phyloP scores from a whole-genome alignment of 2,797 vertebrate species.

The Sebastiscus tertius region DNA sequence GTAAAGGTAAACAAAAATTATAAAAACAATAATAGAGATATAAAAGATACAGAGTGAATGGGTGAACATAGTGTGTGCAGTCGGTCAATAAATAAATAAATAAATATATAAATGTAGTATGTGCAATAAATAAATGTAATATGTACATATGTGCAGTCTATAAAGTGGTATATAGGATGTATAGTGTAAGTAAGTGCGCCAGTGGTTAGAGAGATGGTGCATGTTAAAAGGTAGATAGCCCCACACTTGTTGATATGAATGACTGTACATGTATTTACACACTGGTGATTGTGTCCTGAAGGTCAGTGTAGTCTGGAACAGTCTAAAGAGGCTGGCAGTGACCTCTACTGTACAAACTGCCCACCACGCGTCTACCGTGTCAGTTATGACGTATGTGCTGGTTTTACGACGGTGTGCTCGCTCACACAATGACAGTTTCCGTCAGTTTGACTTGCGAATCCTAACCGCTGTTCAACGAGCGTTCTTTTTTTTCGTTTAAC shows the following conservation, averaged over 20 bases:
- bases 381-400: conserved; percentile 56
- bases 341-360: conserved; percentile 60
- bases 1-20: no score
- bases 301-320: conserved; percentile 35
- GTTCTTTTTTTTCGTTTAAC: conserved; percentile 25
- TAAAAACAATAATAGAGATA: no score
- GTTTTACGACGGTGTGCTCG: conserved; percentile 82
- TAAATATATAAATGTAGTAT: no score
- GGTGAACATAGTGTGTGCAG: no score
- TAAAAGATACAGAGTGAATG: no score
- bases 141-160: no score
- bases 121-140: no score
- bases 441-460: conserved; percentile 71
- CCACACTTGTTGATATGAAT: background rate
- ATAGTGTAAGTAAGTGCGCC: no score
- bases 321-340: conserved; percentile 34
- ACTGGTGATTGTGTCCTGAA: background rate
- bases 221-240: no score
- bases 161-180: no score
- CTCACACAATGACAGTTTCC: conserved; percentile 80
- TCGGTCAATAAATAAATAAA: no score
- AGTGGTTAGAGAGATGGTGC: no score
- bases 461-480: conserved; percentile 66
- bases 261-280: background rate
- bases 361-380: conserved; percentile 9